These are phyloP conservation scores for Garrulus glandarius DNA, from an alignment of 2,797 vertebrate genomes.

Conservation along the genomic window DNA sequence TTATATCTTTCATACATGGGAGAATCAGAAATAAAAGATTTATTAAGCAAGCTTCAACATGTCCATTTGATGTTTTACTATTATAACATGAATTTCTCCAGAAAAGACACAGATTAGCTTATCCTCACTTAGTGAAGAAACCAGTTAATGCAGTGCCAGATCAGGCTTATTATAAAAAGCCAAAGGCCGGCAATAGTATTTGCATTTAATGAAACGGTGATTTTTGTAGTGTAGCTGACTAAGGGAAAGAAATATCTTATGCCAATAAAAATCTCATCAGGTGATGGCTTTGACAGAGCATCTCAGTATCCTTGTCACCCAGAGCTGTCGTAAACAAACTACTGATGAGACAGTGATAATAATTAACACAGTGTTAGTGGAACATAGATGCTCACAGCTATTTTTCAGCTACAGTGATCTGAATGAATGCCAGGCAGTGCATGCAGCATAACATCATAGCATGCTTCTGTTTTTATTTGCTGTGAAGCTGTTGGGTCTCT, in stretches of 20 bases:
- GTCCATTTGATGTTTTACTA: not conserved
- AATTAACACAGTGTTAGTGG: conserved; percentile 77
- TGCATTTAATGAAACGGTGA: conserved; percentile 68
- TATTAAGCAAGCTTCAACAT: not conserved
- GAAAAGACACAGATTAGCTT: not conserved
- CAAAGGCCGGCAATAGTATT: conserved; percentile 39
- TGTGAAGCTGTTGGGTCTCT: conserved; percentile 1
- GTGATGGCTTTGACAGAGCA: conserved; percentile 74
- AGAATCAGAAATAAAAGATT: not conserved
- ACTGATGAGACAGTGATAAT: conserved; percentile 81
- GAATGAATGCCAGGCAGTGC: conserved; percentile 71
- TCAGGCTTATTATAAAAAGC: conserved; percentile 34
- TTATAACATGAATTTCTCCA: not conserved
- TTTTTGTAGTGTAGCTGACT: conserved; percentile 62
- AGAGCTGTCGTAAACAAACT: conserved; percentile 76
- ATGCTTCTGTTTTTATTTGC: conserved; percentile 40
- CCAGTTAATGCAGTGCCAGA: conserved; percentile 4
- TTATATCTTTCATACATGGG: not conserved
- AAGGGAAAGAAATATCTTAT: conserved; percentile 65
- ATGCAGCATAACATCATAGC: conserved; percentile 55
- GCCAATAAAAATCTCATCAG: conserved; percentile 77
- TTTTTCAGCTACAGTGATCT: conserved; percentile 78
- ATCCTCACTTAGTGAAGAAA: conserved; percentile 14
- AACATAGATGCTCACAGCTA: conserved; percentile 69
- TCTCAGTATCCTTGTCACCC: conserved; percentile 74